Evolutionary conservation across 2,797 vertebrate species (phyloP).

Genomic region (Gambusia yucatana): DNA sequence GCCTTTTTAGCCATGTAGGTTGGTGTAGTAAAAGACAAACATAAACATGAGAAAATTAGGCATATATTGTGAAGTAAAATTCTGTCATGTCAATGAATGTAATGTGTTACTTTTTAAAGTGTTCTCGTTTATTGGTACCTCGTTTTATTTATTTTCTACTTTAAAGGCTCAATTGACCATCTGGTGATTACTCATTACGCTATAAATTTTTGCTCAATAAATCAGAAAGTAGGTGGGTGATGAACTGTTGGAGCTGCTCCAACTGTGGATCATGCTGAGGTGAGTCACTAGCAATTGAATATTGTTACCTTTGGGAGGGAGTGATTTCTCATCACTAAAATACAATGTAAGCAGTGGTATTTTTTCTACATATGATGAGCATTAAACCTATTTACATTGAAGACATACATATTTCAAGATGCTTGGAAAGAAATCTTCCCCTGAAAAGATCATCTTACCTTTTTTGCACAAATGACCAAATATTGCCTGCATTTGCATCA

Average conservation of each 20-base stretch:
- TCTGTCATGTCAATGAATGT: neutral
- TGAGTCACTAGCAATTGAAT: neutral
- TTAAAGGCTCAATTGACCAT: neutral
- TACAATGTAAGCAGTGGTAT: neutral
- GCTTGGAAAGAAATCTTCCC: neutral
- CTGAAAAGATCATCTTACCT: neutral
- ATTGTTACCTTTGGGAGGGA: neutral
- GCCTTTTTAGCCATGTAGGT: neutral
- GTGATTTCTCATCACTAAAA: neutral
- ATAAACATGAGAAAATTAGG: neutral
- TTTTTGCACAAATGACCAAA: neutral
- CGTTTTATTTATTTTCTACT: neutral
- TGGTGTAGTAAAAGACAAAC: neutral
- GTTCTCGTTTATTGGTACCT: neutral
- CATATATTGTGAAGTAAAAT: neutral
- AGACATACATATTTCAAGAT: neutral
- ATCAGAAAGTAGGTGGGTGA: neutral
- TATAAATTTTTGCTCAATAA: neutral
- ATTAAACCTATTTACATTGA: neutral
- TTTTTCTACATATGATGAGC: neutral
- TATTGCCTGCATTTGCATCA: neutral
- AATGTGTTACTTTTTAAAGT: neutral
- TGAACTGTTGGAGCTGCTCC: neutral
- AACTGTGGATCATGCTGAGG: neutral
- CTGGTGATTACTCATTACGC: neutral